phyloP scores from a whole-genome alignment of 2,113 vertebrate species.

The Bujurquina vittata region DNA sequence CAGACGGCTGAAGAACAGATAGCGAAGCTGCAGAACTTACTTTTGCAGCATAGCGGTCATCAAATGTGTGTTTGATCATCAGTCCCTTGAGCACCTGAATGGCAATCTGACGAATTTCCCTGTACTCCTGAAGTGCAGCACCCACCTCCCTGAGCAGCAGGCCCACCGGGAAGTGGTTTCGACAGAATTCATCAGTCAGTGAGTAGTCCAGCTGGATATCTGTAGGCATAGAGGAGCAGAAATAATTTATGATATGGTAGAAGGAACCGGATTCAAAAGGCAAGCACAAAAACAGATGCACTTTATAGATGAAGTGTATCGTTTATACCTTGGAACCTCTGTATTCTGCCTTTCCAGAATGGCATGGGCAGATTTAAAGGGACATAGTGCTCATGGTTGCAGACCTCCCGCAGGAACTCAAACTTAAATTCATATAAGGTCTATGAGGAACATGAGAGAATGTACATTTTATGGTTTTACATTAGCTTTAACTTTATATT shows the following conservation, averaged over 20 bases:
- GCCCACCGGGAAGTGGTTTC: slow-evolving; percentile 96
- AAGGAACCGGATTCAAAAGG: not conserved
- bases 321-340: slow-evolving; percentile 92
- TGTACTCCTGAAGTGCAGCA: slow-evolving; percentile 90
- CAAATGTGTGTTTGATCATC: slow-evolving; percentile 97
- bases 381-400: slow-evolving; percentile 96
- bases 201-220: slow-evolving; percentile 96
- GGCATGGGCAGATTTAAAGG: slow-evolving; percentile 98
- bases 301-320: not conserved
- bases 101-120: slow-evolving; percentile 90
- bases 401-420: slow-evolving; percentile 95
- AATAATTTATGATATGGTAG: not conserved
- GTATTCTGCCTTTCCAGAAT: slow-evolving; percentile 93
- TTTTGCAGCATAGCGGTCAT: slow-evolving; percentile 90
- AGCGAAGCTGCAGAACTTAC: slow-evolving; percentile 66
- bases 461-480: not conserved
- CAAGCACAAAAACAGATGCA: not conserved
- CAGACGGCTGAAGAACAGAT: not conserved
- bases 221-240: slow-evolving; percentile 53
- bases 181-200: slow-evolving; percentile 96
- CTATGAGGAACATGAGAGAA: slow-evolving; percentile 72
- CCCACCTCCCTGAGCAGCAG: slow-evolving; percentile 93
- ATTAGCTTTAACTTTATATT: not conserved
- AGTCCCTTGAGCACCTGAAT: slow-evolving; percentile 93
- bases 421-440: slow-evolving; percentile 98